Evolutionary conservation across 2,113 vertebrate genomes (phyloP), one percentile per base, ranked within the genome.

Genomic region (Corydoras maculifer): DNA sequence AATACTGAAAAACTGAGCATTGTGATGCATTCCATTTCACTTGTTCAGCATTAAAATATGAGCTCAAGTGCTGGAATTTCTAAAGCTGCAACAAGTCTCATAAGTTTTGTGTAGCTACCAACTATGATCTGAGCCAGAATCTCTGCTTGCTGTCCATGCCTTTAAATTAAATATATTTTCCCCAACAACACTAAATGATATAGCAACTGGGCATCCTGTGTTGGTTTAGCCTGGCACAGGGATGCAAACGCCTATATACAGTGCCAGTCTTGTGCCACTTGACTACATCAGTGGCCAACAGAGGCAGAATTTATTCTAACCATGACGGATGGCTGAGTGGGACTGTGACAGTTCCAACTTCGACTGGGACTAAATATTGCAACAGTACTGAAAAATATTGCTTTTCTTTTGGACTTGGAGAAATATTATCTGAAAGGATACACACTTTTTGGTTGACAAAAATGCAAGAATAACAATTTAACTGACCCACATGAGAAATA

Each of bases 91-190:
- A 53, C 13, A 14, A 3, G 3, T 11, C 49, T 11, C 7, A 50
- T 11, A 7, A 51, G n/a, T 14, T 58, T 18, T 68, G 55, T 60
- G 9, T 64, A 9, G 51, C 51, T 53, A 53, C 51, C 51, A 12
- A 14, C 51, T 10, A 53, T 11, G n/a, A 11, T 14, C 51, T 14
- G 5, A 53, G 51, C 51, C 51, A 53, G 51, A 53, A 53, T 3
- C 54, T n/a, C 13, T n/a, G 54, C 54, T n/a, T 3, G 2, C 3
- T 57, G 54, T 57, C 13, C 2, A 13, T 7, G 13, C 12, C 54
- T 5, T 15, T 57, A 11, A 75, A 75, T 85, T 53, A 70, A 78
- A 72, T 8, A 53, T 80, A 69, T 59, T 62, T 59, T 77, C 70
- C 78, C 59, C 29, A n/a, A n/a, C 13, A 57, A 57, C 7, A n/a